A percentile compares a stretch with the other conserved stretches of the same genome.
Evolutionary conservation across 2,888 invertebrate species (phyloP).

Genomic region (Macrosoma leucophasiata): DNA sequence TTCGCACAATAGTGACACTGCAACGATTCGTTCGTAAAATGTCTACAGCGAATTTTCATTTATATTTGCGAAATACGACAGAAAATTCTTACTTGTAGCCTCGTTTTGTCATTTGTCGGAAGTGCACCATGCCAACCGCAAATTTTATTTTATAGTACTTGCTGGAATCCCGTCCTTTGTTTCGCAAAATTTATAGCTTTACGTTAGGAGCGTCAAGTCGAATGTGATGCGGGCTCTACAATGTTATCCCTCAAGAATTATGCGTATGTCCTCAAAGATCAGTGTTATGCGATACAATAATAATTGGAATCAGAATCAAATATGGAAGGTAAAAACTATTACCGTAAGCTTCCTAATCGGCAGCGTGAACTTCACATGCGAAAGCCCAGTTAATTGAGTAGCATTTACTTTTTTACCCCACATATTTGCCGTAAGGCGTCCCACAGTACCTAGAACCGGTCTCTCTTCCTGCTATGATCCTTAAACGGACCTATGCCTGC

Average conservation of each 20-base stretch:
- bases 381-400: conserved; percentile 46
- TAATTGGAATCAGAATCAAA: conserved; percentile 14
- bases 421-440: conserved; percentile 34
- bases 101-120: conserved; percentile 44
- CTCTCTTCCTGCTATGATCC: conserved; percentile 57
- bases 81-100: no score
- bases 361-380: conserved; percentile 28
- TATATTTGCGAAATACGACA: no score
- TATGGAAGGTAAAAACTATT: conserved; percentile 32
- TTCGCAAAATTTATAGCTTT: conserved; percentile 46
- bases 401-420: conserved; percentile 44
- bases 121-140: conserved; percentile 44
- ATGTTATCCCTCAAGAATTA: conserved; percentile 31
- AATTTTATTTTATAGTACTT: conserved; percentile 46
- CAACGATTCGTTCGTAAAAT: no score
- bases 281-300: conserved; percentile 10
- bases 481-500: conserved; percentile 49
- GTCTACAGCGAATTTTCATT: no score
- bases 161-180: conserved; percentile 45
- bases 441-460: conserved; percentile 43
- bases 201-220: conserved; percentile 33
- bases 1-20: no score
- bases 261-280: conserved; percentile 6
- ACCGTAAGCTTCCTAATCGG: conserved; percentile 37
- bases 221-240: conserved; percentile 43